phyloP scores from a whole-genome alignment of 2,888 invertebrate species.

The Drosophila cognata region DNA sequence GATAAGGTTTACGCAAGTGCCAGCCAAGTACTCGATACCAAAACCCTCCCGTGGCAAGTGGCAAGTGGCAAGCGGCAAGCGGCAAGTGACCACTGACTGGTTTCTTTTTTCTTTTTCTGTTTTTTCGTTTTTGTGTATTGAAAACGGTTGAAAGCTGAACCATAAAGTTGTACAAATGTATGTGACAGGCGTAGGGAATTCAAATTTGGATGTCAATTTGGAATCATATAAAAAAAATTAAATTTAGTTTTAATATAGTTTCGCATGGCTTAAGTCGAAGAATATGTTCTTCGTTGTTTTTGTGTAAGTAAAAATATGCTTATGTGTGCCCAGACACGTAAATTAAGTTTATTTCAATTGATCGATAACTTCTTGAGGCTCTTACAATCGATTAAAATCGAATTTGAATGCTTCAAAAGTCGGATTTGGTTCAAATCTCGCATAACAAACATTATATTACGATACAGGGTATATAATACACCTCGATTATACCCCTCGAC shows the following conservation, averaged over 20 bases:
- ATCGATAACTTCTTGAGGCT: neutral
- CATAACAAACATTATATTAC: neutral
- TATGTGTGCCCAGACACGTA: too few relatives aligned
- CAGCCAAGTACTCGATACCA: constrained; percentile 3
- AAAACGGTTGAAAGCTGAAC: neutral
- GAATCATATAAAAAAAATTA: neutral
- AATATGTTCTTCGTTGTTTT: neutral
- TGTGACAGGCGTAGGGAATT: neutral
- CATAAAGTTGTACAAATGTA: neutral
- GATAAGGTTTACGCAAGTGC: constrained; percentile 59
- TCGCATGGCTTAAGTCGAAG: neutral
- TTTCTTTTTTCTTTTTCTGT: constrained; percentile 10
- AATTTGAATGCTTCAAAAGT: neutral
- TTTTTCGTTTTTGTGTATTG: neutral
- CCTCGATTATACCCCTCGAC: neutral
- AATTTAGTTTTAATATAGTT: neutral
- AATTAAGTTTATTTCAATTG: neutral
- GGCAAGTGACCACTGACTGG: constrained; percentile 35
- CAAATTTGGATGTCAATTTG: neutral
- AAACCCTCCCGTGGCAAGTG: constrained; percentile 39
- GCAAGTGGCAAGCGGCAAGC: constrained; percentile 6
- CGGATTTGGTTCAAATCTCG: neutral
- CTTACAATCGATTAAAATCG: neutral
- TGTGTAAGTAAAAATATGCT: neutral
- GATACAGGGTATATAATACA: neutral